A percentile compares a stretch with the other conserved stretches of the same genome.
phyloP scores from a whole-genome alignment of 2,113 vertebrate genomes.

The Dromaius novaehollandiae region DNA sequence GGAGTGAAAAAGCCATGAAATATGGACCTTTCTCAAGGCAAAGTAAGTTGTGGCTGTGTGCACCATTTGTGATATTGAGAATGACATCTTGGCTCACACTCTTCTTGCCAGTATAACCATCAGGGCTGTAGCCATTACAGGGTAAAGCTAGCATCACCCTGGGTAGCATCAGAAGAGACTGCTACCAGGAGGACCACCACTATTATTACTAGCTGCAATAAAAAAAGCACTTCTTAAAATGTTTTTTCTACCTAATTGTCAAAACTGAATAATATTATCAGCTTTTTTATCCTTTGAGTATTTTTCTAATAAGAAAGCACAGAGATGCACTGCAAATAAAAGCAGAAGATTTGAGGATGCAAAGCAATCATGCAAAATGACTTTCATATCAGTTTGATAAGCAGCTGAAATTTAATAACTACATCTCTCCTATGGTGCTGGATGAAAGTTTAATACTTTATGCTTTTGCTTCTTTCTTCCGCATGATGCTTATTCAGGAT shows the following conservation, averaged over 20 bases:
- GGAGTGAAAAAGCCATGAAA: background rate
- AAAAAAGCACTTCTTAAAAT: constrained; percentile 80
- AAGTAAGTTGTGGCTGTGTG: background rate
- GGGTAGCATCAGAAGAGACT: constrained; percentile 69
- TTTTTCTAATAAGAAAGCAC: constrained; percentile 86
- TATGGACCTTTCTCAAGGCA: background rate
- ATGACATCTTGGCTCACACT: background rate
- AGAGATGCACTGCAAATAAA: constrained; percentile 84
- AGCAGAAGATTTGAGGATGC: constrained; percentile 82
- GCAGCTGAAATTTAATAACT: constrained; percentile 89
- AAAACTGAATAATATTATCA: constrained; percentile 87
- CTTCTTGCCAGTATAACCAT: constrained; percentile 59
- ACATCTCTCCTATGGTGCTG: constrained; percentile 83
- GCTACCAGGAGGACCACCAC: constrained; percentile 73
- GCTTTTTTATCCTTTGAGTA: constrained; percentile 87
- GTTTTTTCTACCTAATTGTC: constrained; percentile 83
- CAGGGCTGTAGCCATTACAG: constrained; percentile 57
- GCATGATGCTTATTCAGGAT: constrained; percentile 72
- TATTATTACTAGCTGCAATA: constrained; percentile 80
- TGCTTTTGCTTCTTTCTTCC: constrained; percentile 77
- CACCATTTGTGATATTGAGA: constrained; percentile 9
- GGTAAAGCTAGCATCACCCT: constrained; percentile 69
- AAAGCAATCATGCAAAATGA: constrained; percentile 87
- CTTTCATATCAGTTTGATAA: constrained; percentile 88
- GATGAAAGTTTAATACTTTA: constrained; percentile 84